phyloP scores from a whole-genome alignment of 2,888 invertebrate genomes.

The Plusia festucae region DNA sequence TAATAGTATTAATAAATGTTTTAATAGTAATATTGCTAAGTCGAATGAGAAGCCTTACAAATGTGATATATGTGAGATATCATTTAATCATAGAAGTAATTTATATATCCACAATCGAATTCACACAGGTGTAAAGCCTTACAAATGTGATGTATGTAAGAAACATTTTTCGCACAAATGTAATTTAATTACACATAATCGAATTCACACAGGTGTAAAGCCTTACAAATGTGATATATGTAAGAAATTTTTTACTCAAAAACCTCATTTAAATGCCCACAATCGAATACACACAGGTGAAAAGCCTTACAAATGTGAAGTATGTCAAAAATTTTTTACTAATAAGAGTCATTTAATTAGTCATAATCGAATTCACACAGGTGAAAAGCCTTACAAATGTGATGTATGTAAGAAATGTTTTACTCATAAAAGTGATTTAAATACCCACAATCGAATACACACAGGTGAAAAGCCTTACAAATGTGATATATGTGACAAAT shows the following conservation, averaged over 20 bases:
- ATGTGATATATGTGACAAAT: constrained; percentile 21
- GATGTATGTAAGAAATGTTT: constrained; percentile 8
- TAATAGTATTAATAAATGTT: background rate
- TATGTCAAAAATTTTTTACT: constrained; percentile 8
- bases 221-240: constrained; percentile 13
- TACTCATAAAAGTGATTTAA: background rate
- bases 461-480: constrained; percentile 7
- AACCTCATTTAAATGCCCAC: background rate
- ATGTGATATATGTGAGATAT: constrained; percentile 12
- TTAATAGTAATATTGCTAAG: background rate
- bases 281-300: background rate
- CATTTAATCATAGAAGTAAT: background rate
- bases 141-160: constrained; percentile 17
- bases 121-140: constrained; percentile 20
- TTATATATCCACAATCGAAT: constrained; percentile 2
- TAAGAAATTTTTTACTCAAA: background rate
- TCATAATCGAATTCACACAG: background rate
- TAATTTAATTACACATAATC: constrained; percentile 7
- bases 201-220: constrained; percentile 16
- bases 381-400: background rate
- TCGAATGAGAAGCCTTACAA: constrained; percentile 9
- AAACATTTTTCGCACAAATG: background rate
- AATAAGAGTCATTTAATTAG: background rate
- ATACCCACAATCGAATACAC: background rate
- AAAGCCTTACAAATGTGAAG: constrained; percentile 11